These are phyloP conservation scores for Trypoxylon attenuatum DNA, from an alignment of 2,888 invertebrate species.

Conservation along the genomic window DNA sequence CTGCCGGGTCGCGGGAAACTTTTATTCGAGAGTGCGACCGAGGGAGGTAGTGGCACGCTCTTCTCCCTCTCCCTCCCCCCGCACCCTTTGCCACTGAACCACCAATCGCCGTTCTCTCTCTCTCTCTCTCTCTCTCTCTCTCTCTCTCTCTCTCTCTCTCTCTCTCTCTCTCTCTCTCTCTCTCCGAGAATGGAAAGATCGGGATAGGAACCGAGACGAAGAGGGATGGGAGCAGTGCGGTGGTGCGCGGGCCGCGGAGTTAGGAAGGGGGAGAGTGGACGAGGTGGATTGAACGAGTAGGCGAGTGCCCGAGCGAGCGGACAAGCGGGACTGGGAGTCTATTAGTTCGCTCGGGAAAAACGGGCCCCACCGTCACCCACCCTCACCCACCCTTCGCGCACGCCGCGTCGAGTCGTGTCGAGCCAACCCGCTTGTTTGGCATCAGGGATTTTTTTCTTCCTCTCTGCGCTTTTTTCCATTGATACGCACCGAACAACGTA, in stretches of 20 bases:
- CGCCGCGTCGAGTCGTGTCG: constrained; percentile 57
- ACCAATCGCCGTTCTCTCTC: no score
- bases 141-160: neutral
- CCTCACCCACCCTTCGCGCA: constrained; percentile 46
- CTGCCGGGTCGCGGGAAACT: constrained; percentile 70
- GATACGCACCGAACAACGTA: constrained; percentile 66
- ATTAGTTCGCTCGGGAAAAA: constrained; percentile 72
- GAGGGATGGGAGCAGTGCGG: constrained; percentile 21
- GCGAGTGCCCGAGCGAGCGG: constrained; percentile 62
- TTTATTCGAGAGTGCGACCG: constrained; percentile 67
- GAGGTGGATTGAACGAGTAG: constrained; percentile 57
- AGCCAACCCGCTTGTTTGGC: no score
- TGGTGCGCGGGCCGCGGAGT: constrained; percentile 26
- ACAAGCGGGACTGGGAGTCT: constrained; percentile 70
- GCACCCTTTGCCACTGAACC: no score
- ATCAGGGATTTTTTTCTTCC: constrained; percentile 64
- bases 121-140: no score
- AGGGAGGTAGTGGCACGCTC: no score
- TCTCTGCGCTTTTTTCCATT: constrained; percentile 55
- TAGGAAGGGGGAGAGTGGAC: constrained; percentile 35
- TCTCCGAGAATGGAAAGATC: constrained; percentile 19
- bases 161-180: neutral
- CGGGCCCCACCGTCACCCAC: constrained; percentile 57
- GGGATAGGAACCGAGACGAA: constrained; percentile 33
- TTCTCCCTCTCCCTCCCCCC: no score